phyloP scores from a whole-genome alignment of 2,797 vertebrate species.

The Siniperca scherzeri region DNA sequence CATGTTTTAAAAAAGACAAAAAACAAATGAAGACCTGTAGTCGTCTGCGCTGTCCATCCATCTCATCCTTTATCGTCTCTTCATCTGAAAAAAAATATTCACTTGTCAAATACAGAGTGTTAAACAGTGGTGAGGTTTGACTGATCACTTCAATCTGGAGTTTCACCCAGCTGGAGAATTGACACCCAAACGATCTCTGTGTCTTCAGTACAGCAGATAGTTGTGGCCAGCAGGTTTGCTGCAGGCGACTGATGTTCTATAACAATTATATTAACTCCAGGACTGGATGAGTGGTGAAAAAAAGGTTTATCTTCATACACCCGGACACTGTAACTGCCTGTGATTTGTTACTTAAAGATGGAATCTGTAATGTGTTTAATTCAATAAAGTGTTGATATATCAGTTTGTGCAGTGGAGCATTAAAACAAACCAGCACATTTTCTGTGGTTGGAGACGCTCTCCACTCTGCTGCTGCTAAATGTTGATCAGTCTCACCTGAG shows the following conservation, averaged over 20 bases:
- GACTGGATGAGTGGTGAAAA: neutral
- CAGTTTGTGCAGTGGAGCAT: no score
- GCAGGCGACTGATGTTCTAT: slow-evolving; percentile 30
- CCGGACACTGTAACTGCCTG: neutral
- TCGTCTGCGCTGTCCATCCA: neutral
- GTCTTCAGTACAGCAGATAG: no score
- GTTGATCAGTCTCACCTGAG: neutral
- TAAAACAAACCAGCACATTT: neutral
- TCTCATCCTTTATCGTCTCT: slow-evolving; percentile 4
- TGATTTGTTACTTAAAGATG: neutral
- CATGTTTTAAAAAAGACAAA: neutral
- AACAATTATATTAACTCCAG: neutral
- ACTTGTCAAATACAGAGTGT: no score
- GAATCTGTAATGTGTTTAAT: neutral
- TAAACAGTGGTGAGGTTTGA: no score
- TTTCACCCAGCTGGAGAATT: no score
- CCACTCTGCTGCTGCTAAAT: neutral
- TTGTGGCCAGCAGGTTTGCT: no score
- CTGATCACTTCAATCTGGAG: no score
- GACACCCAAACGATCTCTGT: no score
- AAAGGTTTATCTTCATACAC: neutral
- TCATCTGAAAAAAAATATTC: no score
- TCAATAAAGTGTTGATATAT: neutral
- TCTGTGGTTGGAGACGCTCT: no score
- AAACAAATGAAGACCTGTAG: neutral